Evolutionary conservation across 2,113 vertebrate species (phyloP), one percentile per base, ranked within the genome.

Genomic region (Panthera uncia): DNA sequence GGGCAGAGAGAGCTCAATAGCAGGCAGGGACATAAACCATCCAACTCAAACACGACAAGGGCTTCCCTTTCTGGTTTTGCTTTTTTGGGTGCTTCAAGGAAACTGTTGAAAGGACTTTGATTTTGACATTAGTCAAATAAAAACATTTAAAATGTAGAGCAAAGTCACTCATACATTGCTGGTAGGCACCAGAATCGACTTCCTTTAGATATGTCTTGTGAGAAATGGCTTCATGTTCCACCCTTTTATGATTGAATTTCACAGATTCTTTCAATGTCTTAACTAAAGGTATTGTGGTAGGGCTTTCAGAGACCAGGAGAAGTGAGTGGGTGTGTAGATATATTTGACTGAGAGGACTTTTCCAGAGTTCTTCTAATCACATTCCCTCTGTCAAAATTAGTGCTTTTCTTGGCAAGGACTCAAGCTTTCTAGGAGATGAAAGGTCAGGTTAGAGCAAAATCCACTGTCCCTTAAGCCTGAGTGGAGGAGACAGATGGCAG

Each of bases 11-110:
- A 85, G 3, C 2, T 69, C 27, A 52, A 74, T 41, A 18, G 83
- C 63, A 90, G 68, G 41, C 83, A 86, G 90, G 41, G 74, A 45
- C 8, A n/a, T 31, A 91, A 74, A 25, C 68, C 25, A 89, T 31
- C 21, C 0, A 80, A 57, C 23, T 50, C 65, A 84, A 74, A 57
- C 31, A 84, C 91, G 93, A 7, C 5, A 69, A 31, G 1, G 15
- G 0, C 18, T 71, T 80, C n/a, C 23, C 73, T 76, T 92, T 88
- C 52, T 57, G 65, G 36, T 95, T 33, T 11, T 57, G 10, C 15
- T 86, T 97, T 12, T n/a, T 50, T 94, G 50, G 45, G 78, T 95
- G 19, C 38, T 97, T 95, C 45, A 94, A 91, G 89, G 4, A 82
- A 95, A 33, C 21, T 2, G 21, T 76, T 68, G 81, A 82, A 82